Evolutionary conservation across 2,797 vertebrate genomes (phyloP).

Genomic region (Onychomys torridus): DNA sequence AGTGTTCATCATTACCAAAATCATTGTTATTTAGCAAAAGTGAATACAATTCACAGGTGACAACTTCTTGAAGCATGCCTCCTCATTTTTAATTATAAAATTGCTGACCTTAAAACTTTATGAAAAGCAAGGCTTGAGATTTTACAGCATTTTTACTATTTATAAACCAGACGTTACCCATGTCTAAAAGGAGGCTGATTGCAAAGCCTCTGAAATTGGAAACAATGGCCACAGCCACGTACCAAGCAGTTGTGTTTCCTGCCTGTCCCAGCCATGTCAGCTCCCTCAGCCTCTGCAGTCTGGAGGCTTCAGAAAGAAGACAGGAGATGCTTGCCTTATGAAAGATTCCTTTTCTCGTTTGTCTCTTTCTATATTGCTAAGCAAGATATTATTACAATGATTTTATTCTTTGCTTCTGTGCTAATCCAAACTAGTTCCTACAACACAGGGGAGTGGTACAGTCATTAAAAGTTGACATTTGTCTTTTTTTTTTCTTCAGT

Average conservation of each 20-base stretch:
- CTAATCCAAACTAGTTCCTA: constrained; percentile 55
- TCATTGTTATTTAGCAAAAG: constrained; percentile 45
- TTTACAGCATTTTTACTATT: background rate
- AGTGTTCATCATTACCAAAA: constrained; percentile 12
- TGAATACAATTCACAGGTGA: background rate
- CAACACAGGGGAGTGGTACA: constrained; percentile 1
- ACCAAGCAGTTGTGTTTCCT: background rate
- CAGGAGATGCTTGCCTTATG: background rate
- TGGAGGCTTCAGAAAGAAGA: background rate
- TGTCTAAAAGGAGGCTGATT: background rate
- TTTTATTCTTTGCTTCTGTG: constrained; percentile 41
- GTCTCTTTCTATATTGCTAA: constrained; percentile 17
- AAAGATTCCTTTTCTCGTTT: background rate
- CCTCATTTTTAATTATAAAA: background rate
- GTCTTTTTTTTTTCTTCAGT: background rate
- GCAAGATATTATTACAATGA: constrained; percentile 58
- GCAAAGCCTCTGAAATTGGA: background rate
- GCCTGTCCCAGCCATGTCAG: too few species aligned
- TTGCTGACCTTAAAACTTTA: background rate
- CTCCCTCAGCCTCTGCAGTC: background rate
- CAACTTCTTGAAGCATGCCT: constrained; percentile 1
- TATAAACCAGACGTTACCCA: constrained; percentile 23
- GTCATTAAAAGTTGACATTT: background rate
- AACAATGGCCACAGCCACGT: background rate
- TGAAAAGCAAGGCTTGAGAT: constrained; percentile 17